These are phyloP conservation scores for Dasypus novemcinctus DNA, from an alignment of 2,113 vertebrate genomes.

Conservation along the genomic window DNA sequence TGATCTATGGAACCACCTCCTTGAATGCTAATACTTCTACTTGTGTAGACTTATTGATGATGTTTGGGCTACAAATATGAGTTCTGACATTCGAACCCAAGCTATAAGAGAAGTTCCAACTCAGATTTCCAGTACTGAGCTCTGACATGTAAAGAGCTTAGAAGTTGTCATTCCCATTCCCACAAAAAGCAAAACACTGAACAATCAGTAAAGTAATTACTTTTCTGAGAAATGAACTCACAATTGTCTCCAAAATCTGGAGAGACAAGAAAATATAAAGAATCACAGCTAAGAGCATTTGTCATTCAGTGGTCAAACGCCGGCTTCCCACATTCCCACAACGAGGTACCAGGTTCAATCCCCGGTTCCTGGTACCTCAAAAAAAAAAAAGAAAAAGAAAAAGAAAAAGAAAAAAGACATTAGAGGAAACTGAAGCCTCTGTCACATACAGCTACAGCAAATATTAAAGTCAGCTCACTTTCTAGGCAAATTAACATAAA, in stretches of 20 bases:
- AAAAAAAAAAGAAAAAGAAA: neutral
- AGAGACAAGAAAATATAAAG: neutral
- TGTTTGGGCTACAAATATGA: neutral
- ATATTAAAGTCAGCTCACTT: neutral
- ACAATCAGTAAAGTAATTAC: neutral
- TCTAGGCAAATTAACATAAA: neutral
- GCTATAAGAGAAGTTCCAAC: constrained; percentile 18
- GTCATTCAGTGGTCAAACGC: no score
- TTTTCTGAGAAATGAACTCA: constrained; percentile 1
- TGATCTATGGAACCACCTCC: neutral
- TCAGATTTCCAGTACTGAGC: neutral
- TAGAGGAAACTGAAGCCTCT: neutral
- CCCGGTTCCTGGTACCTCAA: neutral
- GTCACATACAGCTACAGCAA: neutral
- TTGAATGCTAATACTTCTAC: constrained; percentile 24
- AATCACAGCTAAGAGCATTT: neutral
- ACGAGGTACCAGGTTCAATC: no score
- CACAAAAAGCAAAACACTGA: neutral
- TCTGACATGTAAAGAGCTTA: neutral
- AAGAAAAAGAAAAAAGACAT: neutral
- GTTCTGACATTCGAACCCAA: neutral
- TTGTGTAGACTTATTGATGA: neutral
- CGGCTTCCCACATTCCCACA: no score
- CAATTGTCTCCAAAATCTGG: neutral
- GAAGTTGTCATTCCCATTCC: neutral